These are phyloP conservation scores for Drosophila kurseongensis DNA, from an alignment of 1,140 invertebrate genomes.

Conservation along the genomic window DNA sequence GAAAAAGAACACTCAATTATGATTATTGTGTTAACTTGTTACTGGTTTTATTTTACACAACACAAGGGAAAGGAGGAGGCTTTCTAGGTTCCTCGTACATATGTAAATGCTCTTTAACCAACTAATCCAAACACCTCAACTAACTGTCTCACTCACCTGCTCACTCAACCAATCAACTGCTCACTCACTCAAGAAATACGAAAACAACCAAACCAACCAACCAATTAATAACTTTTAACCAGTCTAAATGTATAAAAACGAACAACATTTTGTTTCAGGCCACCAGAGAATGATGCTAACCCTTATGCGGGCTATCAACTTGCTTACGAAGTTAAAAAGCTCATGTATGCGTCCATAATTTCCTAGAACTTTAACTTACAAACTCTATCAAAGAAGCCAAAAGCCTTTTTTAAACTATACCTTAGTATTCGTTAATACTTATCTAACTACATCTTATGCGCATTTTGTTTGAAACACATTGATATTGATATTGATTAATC, in stretches of 20 bases:
- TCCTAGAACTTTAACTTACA: conserved; percentile 74
- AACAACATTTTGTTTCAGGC: conserved; percentile 88
- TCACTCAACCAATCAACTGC: conserved; percentile 16
- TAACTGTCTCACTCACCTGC: conserved; percentile 56
- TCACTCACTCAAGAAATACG: conserved; percentile 31
- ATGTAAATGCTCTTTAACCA: conserved; percentile 77
- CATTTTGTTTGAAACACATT: conserved; percentile 75
- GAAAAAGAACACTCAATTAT: conserved; percentile 20
- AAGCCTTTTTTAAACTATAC: conserved; percentile 65
- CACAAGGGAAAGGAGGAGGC: conserved; percentile 12
- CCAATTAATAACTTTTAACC: conserved; percentile 60
- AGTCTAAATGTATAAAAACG: conserved; percentile 79
- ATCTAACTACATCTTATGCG: conserved; percentile 73
- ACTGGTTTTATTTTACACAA: conserved; percentile 35
- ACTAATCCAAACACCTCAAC: conserved; percentile 53
- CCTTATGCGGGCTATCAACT: conserved; percentile 97
- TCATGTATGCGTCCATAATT: conserved; percentile 94
- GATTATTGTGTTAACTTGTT: conserved; percentile 40
- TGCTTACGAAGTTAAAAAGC: conserved; percentile 99
- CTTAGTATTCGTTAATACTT: conserved; percentile 78
- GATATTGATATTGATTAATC: conserved; percentile 70
- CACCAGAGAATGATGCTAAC: conserved; percentile 92
- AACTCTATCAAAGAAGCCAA: conserved; percentile 55
- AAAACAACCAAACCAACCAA: conserved; percentile 26
- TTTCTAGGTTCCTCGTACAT: conserved; percentile 44